Evolutionary conservation across 1,140 invertebrate genomes (phyloP).

Genomic region (Pygmarrhopalites habei): DNA sequence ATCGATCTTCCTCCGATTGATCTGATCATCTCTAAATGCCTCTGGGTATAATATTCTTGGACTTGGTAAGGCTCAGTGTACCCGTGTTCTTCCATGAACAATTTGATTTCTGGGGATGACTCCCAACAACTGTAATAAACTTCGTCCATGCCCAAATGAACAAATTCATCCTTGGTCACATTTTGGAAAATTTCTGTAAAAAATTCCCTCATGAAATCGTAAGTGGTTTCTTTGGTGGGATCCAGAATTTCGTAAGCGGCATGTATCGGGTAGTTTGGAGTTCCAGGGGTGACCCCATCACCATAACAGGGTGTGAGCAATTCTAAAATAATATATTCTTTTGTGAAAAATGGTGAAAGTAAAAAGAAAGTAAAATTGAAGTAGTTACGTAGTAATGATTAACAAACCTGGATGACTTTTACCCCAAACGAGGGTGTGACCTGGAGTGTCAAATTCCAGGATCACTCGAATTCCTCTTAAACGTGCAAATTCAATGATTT

Average conservation of each 20-base stretch:
- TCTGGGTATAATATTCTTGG: slow-evolving; percentile 22
- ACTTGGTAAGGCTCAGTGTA: slow-evolving; percentile 22
- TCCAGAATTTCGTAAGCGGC: slow-evolving; percentile 53
- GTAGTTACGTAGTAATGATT: neutral
- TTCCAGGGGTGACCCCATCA: slow-evolving; percentile 44
- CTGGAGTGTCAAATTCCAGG: slow-evolving; percentile 86
- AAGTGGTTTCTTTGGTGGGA: slow-evolving; percentile 47
- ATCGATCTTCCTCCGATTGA: slow-evolving; percentile 51
- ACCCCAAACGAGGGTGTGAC: slow-evolving; percentile 41
- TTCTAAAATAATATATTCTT: slow-evolving; percentile 39
- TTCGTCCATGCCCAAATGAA: slow-evolving; percentile 60
- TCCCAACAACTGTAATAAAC: slow-evolving; percentile 47
- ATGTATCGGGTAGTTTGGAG: slow-evolving; percentile 38
- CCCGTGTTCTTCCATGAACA: slow-evolving; percentile 22
- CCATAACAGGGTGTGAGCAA: slow-evolving; percentile 68
- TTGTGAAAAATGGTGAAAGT: neutral
- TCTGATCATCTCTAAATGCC: slow-evolving; percentile 26
- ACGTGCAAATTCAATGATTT: slow-evolving; percentile 68
- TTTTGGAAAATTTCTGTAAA: slow-evolving; percentile 46
- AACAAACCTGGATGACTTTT: slow-evolving; percentile 24
- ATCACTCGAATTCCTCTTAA: slow-evolving; percentile 78
- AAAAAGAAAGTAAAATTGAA: neutral
- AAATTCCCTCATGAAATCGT: slow-evolving; percentile 45
- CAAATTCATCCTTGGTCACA: slow-evolving; percentile 48
- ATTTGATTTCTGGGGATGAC: slow-evolving; percentile 44